Evolutionary conservation across 2,113 vertebrate species (phyloP).

Genomic region (Podarcis raffonei): DNA sequence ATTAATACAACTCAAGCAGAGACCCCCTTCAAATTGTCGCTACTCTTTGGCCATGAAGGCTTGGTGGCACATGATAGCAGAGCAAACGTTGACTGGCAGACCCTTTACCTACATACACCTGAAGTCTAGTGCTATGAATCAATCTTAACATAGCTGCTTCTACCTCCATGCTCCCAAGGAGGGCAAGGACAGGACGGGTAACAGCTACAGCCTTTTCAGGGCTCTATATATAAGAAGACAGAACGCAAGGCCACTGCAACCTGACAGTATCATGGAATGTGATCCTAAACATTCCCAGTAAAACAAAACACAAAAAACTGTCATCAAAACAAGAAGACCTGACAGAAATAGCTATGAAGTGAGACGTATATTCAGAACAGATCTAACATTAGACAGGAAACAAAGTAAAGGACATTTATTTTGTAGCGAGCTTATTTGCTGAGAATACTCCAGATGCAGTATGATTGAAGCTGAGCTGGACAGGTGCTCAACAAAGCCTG

Average conservation of each 20-base stretch:
- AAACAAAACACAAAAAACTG: neutral
- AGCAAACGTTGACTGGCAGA: slow-evolving; percentile 17
- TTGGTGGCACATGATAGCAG: neutral
- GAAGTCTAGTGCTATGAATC: neutral
- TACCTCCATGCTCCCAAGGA: neutral
- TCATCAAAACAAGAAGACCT: neutral
- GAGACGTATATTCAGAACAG: neutral
- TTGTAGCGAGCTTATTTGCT: neutral
- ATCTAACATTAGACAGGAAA: neutral
- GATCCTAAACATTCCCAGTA: neutral
- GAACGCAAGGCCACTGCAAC: neutral
- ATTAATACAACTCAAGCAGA: neutral
- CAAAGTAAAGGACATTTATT: neutral
- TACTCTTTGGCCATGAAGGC: slow-evolving; percentile 25
- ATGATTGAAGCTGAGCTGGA: neutral
- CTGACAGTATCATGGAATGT: neutral
- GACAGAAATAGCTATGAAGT: neutral
- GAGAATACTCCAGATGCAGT: neutral
- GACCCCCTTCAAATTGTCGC: neutral
- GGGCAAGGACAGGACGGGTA: neutral
- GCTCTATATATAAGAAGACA: neutral
- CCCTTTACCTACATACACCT: neutral
- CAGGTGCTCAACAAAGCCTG: neutral
- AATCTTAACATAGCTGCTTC: neutral
- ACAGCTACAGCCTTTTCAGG: neutral